Evolutionary conservation across 23 tunicate genomes (phyloP).

Genomic region (Halocynthia roretzi): DNA sequence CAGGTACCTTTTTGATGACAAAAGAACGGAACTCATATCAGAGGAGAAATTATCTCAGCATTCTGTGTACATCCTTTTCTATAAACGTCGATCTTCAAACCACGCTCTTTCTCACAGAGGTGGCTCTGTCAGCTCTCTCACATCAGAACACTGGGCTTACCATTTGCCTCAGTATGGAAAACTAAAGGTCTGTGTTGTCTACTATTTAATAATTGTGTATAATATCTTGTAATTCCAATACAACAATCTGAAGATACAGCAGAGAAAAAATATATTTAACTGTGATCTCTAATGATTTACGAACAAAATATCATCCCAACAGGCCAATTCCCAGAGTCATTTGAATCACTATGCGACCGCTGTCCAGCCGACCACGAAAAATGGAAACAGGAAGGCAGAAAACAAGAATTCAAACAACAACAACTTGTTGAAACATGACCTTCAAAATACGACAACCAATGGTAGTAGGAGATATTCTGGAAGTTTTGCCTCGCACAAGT

Average conservation of each 20-base stretch:
- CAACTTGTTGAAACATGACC: not conserved
- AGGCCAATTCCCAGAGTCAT: conserved; percentile 12
- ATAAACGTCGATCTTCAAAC: conserved; percentile 52
- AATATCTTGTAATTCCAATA: too few relatives aligned
- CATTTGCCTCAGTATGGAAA: conserved; percentile 38
- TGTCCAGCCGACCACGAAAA: not conserved
- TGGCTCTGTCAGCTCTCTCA: conserved; percentile 47
- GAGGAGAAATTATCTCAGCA: conserved; percentile 55
- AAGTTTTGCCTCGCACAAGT: not conserved
- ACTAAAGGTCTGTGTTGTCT: not conserved
- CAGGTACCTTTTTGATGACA: conserved; percentile 81
- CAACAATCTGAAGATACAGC: too few relatives aligned
- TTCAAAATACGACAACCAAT: not conserved
- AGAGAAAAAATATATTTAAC: too few relatives aligned
- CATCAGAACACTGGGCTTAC: conserved; percentile 84
- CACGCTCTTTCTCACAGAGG: conserved; percentile 58
- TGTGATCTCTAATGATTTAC: too few relatives aligned
- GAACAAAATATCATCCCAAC: too few relatives aligned
- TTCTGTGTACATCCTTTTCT: conserved; percentile 79
- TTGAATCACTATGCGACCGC: not conserved
- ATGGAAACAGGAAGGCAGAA: not conserved
- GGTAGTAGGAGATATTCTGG: too few relatives aligned
- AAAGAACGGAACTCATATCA: conserved; percentile 36
- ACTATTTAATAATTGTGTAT: too few relatives aligned
- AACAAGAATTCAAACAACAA: not conserved